These are phyloP conservation scores for Forbesichthys agassizii DNA, from an alignment of 2,113 vertebrate genomes.

Conservation along the genomic window DNA sequence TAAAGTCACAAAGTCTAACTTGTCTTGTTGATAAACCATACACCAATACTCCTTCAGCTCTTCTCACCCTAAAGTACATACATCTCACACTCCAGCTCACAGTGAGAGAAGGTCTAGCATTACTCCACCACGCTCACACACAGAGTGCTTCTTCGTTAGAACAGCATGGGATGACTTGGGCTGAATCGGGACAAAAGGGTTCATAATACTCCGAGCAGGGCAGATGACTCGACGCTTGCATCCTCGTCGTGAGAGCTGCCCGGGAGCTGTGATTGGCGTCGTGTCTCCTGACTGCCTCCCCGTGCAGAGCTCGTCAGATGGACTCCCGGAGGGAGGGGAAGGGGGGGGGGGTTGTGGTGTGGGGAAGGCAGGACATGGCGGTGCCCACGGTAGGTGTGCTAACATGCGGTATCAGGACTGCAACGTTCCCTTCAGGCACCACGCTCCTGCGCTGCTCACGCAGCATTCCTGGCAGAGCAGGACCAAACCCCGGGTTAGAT, in stretches of 20 bases:
- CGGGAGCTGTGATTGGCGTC: conserved; percentile 55
- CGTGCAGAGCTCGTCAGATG: conserved; percentile 46
- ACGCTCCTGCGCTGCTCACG: conserved; percentile 89
- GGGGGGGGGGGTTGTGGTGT: not conserved
- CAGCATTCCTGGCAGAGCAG: conserved; percentile 89
- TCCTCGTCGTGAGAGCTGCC: conserved; percentile 28
- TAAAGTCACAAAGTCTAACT: conserved; percentile 29
- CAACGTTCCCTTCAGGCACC: conserved; percentile 97
- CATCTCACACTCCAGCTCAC: not conserved
- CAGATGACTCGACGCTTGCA: conserved; percentile 28
- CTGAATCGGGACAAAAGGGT: conserved; percentile 33
- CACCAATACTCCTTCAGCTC: conserved; percentile 18
- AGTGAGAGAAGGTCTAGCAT: conserved; percentile 20
- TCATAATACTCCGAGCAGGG: conserved; percentile 29
- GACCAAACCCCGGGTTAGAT: conserved; percentile 8
- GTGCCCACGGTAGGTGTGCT: conserved; percentile 20
- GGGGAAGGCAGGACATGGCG: conserved; percentile 36
- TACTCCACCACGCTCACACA: conserved; percentile 19
- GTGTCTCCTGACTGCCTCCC: conserved; percentile 21
- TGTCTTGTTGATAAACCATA: not conserved
- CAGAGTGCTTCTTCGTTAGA: conserved; percentile 11
- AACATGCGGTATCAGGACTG: conserved; percentile 85
- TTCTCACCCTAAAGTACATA: conserved; percentile 3
- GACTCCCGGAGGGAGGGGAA: conserved; percentile 34
- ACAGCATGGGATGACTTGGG: conserved; percentile 24